Base-by-base conservation (phyloP, 2,888 invertebrate genomes). In the Reticulitermes lucifugus region DNA sequence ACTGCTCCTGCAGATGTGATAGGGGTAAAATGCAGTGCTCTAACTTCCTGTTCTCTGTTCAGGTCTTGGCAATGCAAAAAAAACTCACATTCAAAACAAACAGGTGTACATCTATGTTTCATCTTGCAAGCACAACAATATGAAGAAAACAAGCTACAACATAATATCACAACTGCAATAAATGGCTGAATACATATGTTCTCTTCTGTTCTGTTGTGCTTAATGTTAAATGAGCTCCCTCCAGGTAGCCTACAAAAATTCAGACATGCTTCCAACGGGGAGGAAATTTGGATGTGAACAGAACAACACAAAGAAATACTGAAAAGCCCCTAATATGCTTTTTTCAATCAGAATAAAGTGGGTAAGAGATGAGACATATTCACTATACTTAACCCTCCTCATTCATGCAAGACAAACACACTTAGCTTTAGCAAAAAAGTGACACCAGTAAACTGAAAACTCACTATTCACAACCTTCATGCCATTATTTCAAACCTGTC, bases 401-500 rank as follows among this genome's bases (percentile, higher is more conserved):
- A 22, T 43, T n/a, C 84, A 65, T 77, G 79, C 77, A 65, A 77
- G 43, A 77, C 84, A 84, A 60, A 60, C 75, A 84, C 83, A 83
- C 51, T 59, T 25, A 73, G 65, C 65, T 12, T 65, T 65, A 65
- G 65, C 65, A 65, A 65, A 65, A 65, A 65, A 81, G 70, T 80
- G 80, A 55, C 81, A 81, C 81, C 81, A 81, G 81, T 81, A 81
- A 81, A 65, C 25, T 43, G 81, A 81, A 81, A 81, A 81, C 81
- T 81, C 81, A 81, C 81, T 65, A 81, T 59, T 25, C 43, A 70
- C 22, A 35, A 22, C 51, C 25, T 41, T 14, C 35, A 59, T 60
- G 73, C 73, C 41, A 70, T 73, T 73, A 73, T 41, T 41, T 29
- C 46, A 51, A 51, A 29, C 25, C 29, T 55, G 41, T 59, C 35